Evolutionary conservation across 2,797 vertebrate genomes (phyloP), one percentile per base, ranked within the genome.

Genomic region (Platyrinchus mystaceus): DNA sequence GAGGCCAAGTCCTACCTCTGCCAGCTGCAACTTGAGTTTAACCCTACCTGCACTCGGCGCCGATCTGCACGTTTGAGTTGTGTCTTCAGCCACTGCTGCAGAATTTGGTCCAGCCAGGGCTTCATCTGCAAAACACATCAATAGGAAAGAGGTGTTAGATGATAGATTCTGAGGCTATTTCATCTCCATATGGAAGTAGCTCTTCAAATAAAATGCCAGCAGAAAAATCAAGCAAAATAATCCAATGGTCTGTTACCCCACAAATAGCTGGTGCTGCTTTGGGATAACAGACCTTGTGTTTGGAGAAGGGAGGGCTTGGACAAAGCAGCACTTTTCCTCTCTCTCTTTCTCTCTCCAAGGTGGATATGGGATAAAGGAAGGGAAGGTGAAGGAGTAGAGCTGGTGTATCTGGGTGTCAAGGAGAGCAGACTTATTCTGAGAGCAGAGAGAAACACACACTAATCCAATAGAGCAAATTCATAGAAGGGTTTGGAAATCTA

Each of bases 81-180:
- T 52, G 60, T 60, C 89, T 95, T 87, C 82, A 87, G 71, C 49
- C 86, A 68, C 78, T 74, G 63, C 44, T 84, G 59, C 70, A 52
- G 84, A 77, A 69, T 87, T 78, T 6, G 1, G 64, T 63, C 49
- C 60, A 85, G 60, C 37, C 44, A 55, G 47, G 17, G 28, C 53
- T 76, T 75, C 79, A 44, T 32, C 75, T 74, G 90, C 58, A 81
- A 93, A 94, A 92, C 68, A 77, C 60, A 95, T 74, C 87, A 92
- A 39, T 22, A 62, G 77, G 39, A 87, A 89, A 74, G 81, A 94
- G 73, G 43, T 55, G 50, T 85, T 50, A 78, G 78, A 71, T 41
- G 75, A 71, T 37, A 83, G 58, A 67, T 90, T 80, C 56, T 52
- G 56, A 70, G 60, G 27, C 17, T 92, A 50, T 87, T 92, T 83